A percentile compares a stretch with the other conserved stretches of the same genome.
phyloP scores from a whole-genome alignment of 2,888 invertebrate genomes.

The Theretra japonica region DNA sequence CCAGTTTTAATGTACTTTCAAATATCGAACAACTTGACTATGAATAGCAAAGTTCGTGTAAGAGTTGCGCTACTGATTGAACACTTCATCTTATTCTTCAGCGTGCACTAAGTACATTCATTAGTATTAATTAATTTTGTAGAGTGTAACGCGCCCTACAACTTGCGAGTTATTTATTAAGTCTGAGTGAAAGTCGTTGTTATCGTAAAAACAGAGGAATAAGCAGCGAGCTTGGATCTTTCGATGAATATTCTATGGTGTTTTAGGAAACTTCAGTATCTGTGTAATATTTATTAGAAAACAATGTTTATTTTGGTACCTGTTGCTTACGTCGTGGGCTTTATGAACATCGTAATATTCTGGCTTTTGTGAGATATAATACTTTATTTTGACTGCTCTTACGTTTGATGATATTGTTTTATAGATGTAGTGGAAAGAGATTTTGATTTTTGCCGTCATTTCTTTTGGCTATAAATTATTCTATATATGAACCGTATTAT shows the following conservation, averaged over 20 bases:
- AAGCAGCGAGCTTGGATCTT: conserved; percentile 32
- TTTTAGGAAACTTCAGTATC: conserved; percentile 17
- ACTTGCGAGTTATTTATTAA: conserved; percentile 48
- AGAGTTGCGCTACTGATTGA: conserved; percentile 7
- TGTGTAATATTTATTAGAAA: conserved; percentile 6
- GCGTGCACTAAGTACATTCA: conserved; percentile 54
- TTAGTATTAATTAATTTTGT: conserved; percentile 65
- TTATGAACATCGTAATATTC: neutral
- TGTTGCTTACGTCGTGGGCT: neutral
- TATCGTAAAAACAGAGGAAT: conserved; percentile 47
- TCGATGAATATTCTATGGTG: conserved; percentile 28
- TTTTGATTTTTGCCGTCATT: no score
- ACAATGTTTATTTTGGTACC: neutral
- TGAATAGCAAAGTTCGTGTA: neutral
- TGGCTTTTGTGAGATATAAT: no score
- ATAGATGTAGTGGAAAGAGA: no score
- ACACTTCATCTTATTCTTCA: neutral
- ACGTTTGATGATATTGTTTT: no score
- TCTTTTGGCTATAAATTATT: no score
- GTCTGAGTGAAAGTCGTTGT: conserved; percentile 50
- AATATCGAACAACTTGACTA: no score
- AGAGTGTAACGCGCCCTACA: conserved; percentile 42
- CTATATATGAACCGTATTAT: no score
- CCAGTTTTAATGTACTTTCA: no score
- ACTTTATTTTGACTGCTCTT: no score